Conservation (phyloP, 2,888 invertebrate species). For the Melieria omissa region DNA sequence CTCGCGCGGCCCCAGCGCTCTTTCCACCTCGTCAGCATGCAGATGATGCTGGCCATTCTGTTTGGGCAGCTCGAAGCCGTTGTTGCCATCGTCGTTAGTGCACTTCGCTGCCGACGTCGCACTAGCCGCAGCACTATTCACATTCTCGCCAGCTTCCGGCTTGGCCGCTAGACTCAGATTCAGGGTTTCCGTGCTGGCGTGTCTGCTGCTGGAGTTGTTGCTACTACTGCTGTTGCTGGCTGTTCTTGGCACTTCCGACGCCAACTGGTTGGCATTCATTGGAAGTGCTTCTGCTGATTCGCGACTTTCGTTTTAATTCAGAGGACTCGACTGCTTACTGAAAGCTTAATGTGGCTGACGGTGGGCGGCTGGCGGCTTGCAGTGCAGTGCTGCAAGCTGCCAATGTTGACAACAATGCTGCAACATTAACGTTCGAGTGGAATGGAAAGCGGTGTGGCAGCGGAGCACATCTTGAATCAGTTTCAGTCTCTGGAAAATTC, state of each 20-base stretch:
- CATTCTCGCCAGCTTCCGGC: slow-evolving; percentile 21
- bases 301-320: background rate
- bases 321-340: too few species aligned
- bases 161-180: slow-evolving; percentile 26
- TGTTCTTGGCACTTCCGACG: slow-evolving; percentile 36
- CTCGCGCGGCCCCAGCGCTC: slow-evolving; percentile 36
- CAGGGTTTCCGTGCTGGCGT: slow-evolving; percentile 24
- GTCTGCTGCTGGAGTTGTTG: slow-evolving; percentile 39
- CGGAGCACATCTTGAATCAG: too few species aligned
- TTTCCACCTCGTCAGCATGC: slow-evolving; percentile 24
- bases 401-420: too few species aligned
- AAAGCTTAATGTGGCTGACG: too few species aligned
- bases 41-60: slow-evolving; percentile 48
- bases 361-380: too few species aligned
- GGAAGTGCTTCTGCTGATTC: slow-evolving; percentile 21
- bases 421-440: too few species aligned
- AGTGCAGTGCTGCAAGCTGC: too few species aligned
- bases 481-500: too few species aligned
- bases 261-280: slow-evolving; percentile 49
- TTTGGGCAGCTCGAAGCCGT: slow-evolving; percentile 19
- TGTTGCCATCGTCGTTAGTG: slow-evolving; percentile 19
- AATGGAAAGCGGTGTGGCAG: too few species aligned
- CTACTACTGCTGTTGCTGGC: slow-evolving; percentile 43
- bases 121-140: slow-evolving; percentile 17
- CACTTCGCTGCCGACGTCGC: background rate